Percentiles rank a stretch among this genome's conserved stretches.
Conservation (phyloP, 2,113 vertebrate genomes). For the Gulo gulo region DNA sequence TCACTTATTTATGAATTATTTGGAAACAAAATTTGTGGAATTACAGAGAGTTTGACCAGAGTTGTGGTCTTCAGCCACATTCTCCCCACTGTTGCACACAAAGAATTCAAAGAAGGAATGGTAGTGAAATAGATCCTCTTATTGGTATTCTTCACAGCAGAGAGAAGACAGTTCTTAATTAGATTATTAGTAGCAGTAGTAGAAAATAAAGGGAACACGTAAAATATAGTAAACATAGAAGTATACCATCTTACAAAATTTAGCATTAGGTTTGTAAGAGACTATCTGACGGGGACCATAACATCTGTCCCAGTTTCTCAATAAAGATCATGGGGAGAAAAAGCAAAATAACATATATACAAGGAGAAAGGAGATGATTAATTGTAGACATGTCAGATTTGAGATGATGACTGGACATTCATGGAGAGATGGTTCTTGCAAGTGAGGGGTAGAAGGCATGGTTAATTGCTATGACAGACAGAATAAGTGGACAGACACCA, state of each 20-base stretch:
- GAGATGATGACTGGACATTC: not conserved
- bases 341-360: fast-evolving
- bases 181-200: not conserved
- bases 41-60: not conserved
- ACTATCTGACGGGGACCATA: not conserved
- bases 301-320: not conserved
- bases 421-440: not conserved
- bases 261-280: not conserved
- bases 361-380: not conserved
- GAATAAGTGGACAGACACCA: not conserved
- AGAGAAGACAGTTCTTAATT: not conserved
- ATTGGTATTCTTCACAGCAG: not conserved
- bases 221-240: not conserved
- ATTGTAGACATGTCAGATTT: no score
- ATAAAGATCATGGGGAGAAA: not conserved
- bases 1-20: not conserved
- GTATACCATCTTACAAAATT: not conserved
- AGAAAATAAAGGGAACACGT: not conserved
- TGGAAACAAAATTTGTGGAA: not conserved
- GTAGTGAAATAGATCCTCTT: not conserved
- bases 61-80: not conserved
- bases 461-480: not conserved
- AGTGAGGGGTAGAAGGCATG: not conserved
- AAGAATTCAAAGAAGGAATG: not conserved
- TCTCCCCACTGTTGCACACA: not conserved